Evolutionary conservation across 2,797 vertebrate species (phyloP), one percentile per base, ranked within the genome.

Genomic region (Mormyrops boulengeri): DNA sequence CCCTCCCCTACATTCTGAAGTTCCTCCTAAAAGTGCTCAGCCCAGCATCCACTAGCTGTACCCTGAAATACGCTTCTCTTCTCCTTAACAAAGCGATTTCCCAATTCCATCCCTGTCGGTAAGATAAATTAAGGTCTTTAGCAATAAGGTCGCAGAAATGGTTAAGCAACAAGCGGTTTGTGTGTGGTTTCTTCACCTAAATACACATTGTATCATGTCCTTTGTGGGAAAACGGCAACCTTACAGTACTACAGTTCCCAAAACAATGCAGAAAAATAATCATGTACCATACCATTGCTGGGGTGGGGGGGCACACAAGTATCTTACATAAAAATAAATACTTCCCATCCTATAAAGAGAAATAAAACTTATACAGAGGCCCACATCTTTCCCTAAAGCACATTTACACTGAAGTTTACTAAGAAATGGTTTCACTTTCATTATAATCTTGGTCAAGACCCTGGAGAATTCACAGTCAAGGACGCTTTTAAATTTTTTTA

Each of bases 401-500:
- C 47, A 52, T 52, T 85, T 85, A 6, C 44, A 85, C 44, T 66
- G 11, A 60, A 34, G 8, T 77, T 4, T n/a, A 84, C 41, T 26
- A 47, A 22, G 8, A 53, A 26, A 26, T 30, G 44, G 17, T 44
- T 84, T 22, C 41, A 50, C 80, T 26, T 30, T 86, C 26, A 86
- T 50, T 86, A 26, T 30, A 57, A 87, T 38, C 12, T 57, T 77
- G 85, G 22, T 7, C 26, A 14, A 17, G 93, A 91, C 49, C 6
- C 30, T 57, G 85, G 22, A 57, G 30, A 55, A 38, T 87, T 53
- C 47, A 38, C 73, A 86, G 62, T 34, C 62, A 69, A 69, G 26
- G 50, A 87, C 11, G 30, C 85, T 26, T 34, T 26, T 30, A 50
- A 50, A 1, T 86, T 90, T 88, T 93, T 91, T 90, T 85, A 17